Evolutionary conservation across 2,113 vertebrate genomes (phyloP).

Genomic region (Hyperoodon ampullatus): DNA sequence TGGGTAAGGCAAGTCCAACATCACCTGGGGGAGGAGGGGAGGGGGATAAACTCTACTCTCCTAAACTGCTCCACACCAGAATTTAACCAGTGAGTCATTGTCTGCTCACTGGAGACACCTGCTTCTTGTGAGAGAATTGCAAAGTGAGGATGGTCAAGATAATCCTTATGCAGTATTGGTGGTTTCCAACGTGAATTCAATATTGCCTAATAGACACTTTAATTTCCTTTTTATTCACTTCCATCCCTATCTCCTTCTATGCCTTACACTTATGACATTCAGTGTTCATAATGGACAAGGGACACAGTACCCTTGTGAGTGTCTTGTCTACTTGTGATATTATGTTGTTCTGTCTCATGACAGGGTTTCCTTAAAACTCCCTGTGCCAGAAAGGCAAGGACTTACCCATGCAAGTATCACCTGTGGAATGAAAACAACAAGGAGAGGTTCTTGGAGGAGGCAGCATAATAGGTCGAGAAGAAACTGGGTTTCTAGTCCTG

Average conservation of each 20-base stretch:
- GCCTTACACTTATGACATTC: not conserved
- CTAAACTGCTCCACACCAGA: not conserved
- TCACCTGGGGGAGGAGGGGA: accelerated
- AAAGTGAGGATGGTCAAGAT: not conserved
- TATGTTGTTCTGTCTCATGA: not conserved
- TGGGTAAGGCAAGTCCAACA: not conserved
- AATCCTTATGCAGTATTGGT: not conserved
- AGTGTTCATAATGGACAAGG: not conserved
- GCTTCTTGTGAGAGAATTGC: not conserved
- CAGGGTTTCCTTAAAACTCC: not conserved
- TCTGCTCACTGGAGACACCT: not conserved
- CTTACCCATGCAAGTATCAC: not conserved
- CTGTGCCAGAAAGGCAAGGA: not conserved
- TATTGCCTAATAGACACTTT: not conserved
- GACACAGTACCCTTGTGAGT: not conserved
- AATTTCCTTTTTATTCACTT: not conserved
- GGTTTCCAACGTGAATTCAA: not conserved
- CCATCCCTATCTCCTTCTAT: not conserved
- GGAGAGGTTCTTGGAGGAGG: not conserved
- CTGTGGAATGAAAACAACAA: not conserved
- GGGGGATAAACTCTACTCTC: not conserved
- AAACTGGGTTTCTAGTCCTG: not conserved
- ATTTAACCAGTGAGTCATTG: not conserved
- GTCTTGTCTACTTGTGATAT: not conserved
- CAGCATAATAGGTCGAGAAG: not conserved